Evolutionary conservation across 2,888 invertebrate species (phyloP), one percentile per base, ranked within the genome.

Genomic region (Nasonovia ribisnigri): DNA sequence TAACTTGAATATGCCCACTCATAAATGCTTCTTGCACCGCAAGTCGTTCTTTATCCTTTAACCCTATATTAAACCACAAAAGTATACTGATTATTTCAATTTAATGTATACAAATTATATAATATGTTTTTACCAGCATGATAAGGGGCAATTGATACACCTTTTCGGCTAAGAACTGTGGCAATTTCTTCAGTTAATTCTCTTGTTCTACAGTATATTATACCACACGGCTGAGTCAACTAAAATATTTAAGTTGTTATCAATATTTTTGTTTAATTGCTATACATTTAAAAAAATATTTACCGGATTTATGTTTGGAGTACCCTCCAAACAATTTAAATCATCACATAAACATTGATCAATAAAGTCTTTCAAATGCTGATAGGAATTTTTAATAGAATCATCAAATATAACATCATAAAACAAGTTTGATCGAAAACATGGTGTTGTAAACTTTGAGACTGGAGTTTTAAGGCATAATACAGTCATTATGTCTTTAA

Each of bases 371-470:
- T 97, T 97, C 94, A 99, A 96, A 96, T 99, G 98, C 84, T 97
- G 96, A 95, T 97, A 97, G 94, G 98, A 98, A 96, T 99, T 97
- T 94, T 97, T 97, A 94, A 99, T 96, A 54, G 97, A 96, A 95
- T 99, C 99, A 95, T 98, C 97, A 96, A 98, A 99, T 92, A 97
- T 97, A 3, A 99, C 98, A 96, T 99, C 99, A 96, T 99, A 99
- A 96, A 97, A 99, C 54, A 99, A 96, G 96, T 99, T 99, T 94
- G 97, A 96, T 94, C 99, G 97, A 96, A 99, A 99, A 95, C 98
- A 98, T 36, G 98, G 98, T 24, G 97, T 97, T 96, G 98, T 98
- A 95, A 98, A 99, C 95, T 97, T 97, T 8, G 97, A 96, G 29
- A 97, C 96, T 11, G 98, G 97, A 95, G 97, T 96, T 92, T 97